Conservation (phyloP, 2,888 invertebrate genomes). For the Eledona agricola region DNA sequence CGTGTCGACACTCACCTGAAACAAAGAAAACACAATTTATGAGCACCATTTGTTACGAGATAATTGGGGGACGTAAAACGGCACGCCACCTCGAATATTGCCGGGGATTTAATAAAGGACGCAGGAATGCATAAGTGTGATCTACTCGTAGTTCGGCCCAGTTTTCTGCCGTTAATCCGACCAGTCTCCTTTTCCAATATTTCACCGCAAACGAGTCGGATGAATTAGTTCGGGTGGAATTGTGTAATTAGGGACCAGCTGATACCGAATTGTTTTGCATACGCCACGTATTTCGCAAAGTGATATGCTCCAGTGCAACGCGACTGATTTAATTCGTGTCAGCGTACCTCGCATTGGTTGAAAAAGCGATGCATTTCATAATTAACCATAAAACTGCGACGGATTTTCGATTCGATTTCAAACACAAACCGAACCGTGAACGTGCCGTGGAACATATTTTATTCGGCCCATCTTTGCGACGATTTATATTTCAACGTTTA, state of each 20-base stretch:
- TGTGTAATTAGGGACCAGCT: constrained; percentile 38
- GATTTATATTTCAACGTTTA: no score
- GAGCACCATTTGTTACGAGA: constrained; percentile 1
- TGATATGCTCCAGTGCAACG: constrained; percentile 10
- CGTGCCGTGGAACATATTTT: no score
- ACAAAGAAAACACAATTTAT: constrained; percentile 18
- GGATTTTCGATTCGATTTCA: no score
- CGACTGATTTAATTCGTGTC: background rate
- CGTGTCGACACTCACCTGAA: constrained; percentile 20
- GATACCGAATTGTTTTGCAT: constrained; percentile 39
- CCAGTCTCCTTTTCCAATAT: constrained; percentile 40
- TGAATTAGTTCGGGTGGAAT: constrained; percentile 36
- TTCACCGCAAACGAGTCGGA: constrained; percentile 37
- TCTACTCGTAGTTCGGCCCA: constrained; percentile 5
- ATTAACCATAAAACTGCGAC: no score
- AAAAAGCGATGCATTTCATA: no score
- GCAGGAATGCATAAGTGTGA: constrained; percentile 18
- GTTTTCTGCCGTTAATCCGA: constrained; percentile 33
- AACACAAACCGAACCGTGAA: no score
- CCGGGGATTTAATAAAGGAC: constrained; percentile 14
- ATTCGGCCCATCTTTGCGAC: no score
- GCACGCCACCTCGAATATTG: background rate
- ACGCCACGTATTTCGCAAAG: constrained; percentile 37
- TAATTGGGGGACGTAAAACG: constrained; percentile 6
- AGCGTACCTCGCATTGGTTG: no score